Conservation (phyloP, 2,888 invertebrate genomes). For the Boloria selene region DNA sequence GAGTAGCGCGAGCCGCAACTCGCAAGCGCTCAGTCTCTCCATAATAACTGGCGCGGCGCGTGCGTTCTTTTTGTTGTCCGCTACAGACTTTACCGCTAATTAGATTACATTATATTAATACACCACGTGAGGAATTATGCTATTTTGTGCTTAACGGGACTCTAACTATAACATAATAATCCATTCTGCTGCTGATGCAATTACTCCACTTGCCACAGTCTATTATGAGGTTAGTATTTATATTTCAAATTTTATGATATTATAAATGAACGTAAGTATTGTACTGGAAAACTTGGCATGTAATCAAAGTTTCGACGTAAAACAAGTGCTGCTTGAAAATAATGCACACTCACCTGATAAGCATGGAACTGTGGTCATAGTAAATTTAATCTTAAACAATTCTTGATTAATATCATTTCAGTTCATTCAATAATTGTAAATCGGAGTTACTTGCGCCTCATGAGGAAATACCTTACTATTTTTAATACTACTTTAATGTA, state of each 20-base stretch:
- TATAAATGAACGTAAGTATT: slow-evolving; percentile 40
- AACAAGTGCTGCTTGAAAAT: slow-evolving; percentile 49
- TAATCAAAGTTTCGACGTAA: slow-evolving; percentile 46
- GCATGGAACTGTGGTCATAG: no score
- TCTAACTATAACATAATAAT: slow-evolving; percentile 10
- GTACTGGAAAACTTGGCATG: slow-evolving; percentile 47
- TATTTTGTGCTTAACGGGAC: slow-evolving; percentile 10
- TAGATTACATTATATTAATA: neutral
- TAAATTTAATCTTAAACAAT: no score
- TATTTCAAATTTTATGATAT: slow-evolving; percentile 43
- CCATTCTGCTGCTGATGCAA: slow-evolving; percentile 15
- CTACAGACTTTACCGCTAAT: slow-evolving; percentile 1
- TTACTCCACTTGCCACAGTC: slow-evolving; percentile 22
- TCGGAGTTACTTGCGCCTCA: no score
- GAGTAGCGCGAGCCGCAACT: slow-evolving; percentile 8
- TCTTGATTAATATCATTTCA: no score
- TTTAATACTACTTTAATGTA: no score
- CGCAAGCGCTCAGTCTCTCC: slow-evolving; percentile 55
- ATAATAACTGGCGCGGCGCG: slow-evolving; percentile 54
- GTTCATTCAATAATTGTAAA: no score
- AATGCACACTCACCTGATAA: slow-evolving; percentile 18
- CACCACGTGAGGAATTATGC: neutral
- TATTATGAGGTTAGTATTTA: slow-evolving; percentile 49
- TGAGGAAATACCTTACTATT: no score
- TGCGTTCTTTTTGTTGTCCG: slow-evolving; percentile 43